Evolutionary conservation across 2,888 invertebrate genomes (phyloP), one percentile per base, ranked within the genome.

Genomic region (Caenorhabditis uteleia): DNA sequence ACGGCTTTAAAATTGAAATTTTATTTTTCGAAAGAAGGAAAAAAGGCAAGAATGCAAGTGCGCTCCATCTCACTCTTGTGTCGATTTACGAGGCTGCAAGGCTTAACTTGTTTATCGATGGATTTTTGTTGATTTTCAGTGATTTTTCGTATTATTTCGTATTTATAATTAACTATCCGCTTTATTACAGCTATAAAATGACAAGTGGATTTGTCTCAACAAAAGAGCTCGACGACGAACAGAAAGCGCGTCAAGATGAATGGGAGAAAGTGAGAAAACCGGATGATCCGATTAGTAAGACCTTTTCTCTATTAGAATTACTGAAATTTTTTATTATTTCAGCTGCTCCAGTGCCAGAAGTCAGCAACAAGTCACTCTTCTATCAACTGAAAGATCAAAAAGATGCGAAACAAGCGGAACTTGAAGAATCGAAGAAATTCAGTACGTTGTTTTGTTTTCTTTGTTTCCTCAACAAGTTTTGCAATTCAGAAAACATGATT

Each of bases 261-360:
- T 95, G 95, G 95, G 94, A 95, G 78, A 91, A 90, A 86, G 94
- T 94, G 0, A 88, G 97, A 72, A 90, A 90, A 58, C 90, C 91
- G 27, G 91, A 92, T 74, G 91, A 95, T 83, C 95, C 95, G 10
- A n/a, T n/a, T n/a, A n/a, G n/a, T n/a, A n/a, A n/a, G n/a, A n/a
- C n/a, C n/a, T n/a, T n/a, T n/a, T n/a, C 1, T 14, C 21, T n/a
- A 34, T 34, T 20, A 20, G 6, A 14, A 8, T 14, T 25, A 6
- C 16, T 18, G 14, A 12, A 16, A 23, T 54, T 61, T 57, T 54
- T n/a, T n/a, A n/a, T 31, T 39, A 68, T 83, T 85, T 25, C 84
- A 93, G 94, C 91, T 84, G 90, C 90, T 7, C 95, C 95, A 0
- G 95, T 93, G 78, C 92, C 91, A 80, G 86, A 88, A 2, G 89